Evolutionary conservation across 2,797 vertebrate species (phyloP), one percentile per base, ranked within the genome.

Genomic region (Phrynocephalus guinanensis): DNA sequence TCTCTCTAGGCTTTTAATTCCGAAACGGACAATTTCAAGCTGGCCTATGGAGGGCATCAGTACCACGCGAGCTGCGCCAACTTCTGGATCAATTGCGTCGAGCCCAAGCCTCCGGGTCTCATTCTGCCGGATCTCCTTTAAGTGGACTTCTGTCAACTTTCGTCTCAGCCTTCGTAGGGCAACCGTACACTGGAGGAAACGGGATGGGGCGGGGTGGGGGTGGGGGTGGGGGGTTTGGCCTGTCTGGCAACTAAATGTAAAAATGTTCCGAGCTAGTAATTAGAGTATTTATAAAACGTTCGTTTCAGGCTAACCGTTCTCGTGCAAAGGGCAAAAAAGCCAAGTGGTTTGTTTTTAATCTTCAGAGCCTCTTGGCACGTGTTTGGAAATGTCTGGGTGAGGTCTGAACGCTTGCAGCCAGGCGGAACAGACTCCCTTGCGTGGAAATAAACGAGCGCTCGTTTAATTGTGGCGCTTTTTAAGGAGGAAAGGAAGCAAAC

Each of bases 71-170:
- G 99, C 98, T 99, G 99, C 89, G 99, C 99, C 83, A 99, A 99
- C 93, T 99, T 99, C 97, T 99, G 99, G 99, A 99, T 99, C 94
- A 99, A 99, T 97, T 99, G 99, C 0, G 99, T 99, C 93, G 99
- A 99, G 96, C 99, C 99, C n/a, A 99, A 99, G 94, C 99, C 99
- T 11, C 99, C 99, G 0, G 99, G 98, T 38, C 98, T 99, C 94
- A 97, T 99, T 94, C 95, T 99, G 92, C 99, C 99, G 6, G 99
- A 99, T 96, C 97, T 99, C 96, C 98, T 99, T 90, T 99, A 97
- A 99, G 90, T 84, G 88, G 50, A 6, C 89, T 24, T 38, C 70
- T 13, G 0, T 87, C 33, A 77, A 24, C 22, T 0, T 73, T 0
- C 0, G 22, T 13, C 38, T 38, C 68, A 9, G 0, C 38, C 75